Percentiles rank a stretch among this genome's conserved stretches.
These are phyloP conservation scores for Philypnodon macrostomus DNA, from an alignment of 2,797 vertebrate genomes.

Conservation along the genomic window DNA sequence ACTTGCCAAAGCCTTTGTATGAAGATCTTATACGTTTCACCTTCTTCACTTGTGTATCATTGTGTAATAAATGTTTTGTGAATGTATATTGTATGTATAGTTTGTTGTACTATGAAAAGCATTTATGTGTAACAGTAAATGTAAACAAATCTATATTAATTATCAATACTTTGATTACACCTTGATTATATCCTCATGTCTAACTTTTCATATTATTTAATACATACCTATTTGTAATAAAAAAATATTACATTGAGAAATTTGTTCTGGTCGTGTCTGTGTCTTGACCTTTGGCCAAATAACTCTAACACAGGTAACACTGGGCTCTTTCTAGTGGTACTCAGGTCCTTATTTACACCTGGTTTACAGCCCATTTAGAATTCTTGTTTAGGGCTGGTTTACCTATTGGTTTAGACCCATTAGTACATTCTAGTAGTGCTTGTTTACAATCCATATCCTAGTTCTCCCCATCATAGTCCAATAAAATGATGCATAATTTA, in stretches of 20 bases:
- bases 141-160: constrained; percentile 67
- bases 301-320: neutral
- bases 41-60: constrained; percentile 44
- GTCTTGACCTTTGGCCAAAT: neutral
- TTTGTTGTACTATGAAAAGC: constrained; percentile 64
- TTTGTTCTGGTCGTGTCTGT: neutral
- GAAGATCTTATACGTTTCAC: constrained; percentile 69
- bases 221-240: constrained; percentile 78
- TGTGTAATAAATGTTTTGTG: no score
- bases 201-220: constrained; percentile 83
- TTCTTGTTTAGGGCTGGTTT: no score
- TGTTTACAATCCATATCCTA: no score
- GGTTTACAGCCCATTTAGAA: no score
- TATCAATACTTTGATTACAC: constrained; percentile 72
- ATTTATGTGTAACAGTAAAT: constrained; percentile 73
- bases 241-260: constrained; percentile 33
- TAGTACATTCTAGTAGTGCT: no score
- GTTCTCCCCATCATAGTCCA: no score
- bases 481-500: no score
- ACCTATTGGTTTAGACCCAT: no score
- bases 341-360: no score
- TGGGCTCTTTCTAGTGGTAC: no score
- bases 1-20: constrained; percentile 83
- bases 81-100: constrained; percentile 68
- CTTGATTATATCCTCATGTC: constrained; percentile 59